phyloP scores from a whole-genome alignment of 1,140 invertebrate genomes.

The Cydia pomonella region DNA sequence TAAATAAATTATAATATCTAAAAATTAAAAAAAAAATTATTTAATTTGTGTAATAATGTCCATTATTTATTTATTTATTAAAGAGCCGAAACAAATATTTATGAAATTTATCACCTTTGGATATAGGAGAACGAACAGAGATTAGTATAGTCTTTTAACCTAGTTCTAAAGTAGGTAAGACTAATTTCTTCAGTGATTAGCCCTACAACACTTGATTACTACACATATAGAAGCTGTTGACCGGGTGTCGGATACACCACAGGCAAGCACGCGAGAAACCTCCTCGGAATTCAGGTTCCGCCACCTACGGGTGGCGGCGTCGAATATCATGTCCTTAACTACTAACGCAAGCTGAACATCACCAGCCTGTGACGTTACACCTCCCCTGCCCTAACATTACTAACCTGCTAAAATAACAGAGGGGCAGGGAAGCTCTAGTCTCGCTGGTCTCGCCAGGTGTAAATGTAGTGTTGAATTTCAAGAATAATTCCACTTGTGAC shows the following conservation, averaged over 20 bases:
- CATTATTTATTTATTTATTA: no score
- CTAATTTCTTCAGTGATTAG: neutral
- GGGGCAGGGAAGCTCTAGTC: constrained; percentile 33
- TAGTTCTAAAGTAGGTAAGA: neutral
- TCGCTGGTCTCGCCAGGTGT: constrained; percentile 42
- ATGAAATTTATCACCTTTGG: no score
- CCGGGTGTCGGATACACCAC: constrained; percentile 24
- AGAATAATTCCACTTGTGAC: constrained; percentile 52
- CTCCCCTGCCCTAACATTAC: neutral
- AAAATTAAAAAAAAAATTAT: no score
- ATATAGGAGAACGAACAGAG: no score
- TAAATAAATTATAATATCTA: no score
- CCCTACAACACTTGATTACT: neutral
- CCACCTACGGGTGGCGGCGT: constrained; percentile 39
- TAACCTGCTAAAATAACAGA: neutral
- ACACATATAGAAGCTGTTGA: constrained; percentile 32
- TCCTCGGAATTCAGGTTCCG: constrained; percentile 40
- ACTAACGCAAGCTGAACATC: constrained; percentile 42
- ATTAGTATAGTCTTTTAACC: neutral
- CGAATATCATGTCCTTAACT: constrained; percentile 46
- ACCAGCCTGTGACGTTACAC: constrained; percentile 33
- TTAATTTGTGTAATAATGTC: no score
- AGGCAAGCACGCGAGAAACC: constrained; percentile 30
- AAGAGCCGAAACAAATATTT: no score
- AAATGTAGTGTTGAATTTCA: constrained; percentile 55